Base-by-base conservation (phyloP, 2,888 invertebrate species). In the Lacanobia oleracea region DNA sequence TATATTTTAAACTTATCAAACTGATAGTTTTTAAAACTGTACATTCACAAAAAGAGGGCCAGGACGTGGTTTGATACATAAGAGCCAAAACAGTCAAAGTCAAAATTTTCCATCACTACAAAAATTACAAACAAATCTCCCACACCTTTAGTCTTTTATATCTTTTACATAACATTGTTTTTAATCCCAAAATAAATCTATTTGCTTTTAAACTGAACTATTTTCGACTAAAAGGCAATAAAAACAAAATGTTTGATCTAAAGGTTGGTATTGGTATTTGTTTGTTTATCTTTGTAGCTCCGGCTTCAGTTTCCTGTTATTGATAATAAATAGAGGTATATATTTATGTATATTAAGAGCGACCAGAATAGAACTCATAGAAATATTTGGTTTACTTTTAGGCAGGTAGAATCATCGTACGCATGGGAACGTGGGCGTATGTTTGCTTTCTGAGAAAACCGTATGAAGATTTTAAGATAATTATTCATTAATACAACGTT, bases 321-420 rank as follows among this genome's bases (percentile, higher is more conserved):
- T 59, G 59, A 64, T 21, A 56, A 64, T 72, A 71, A 48, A 57
- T 56, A 23, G 9, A 43, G 23, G 40, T 48, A 45, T 37, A 18
- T 23, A 16, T 27, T 14, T 16, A 8, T 54, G 14, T 27, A 54
- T 18, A 18, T 67, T 63, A 68, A 59, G 23, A 56, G 54, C 1
- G 43, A 48, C 70, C 2, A 62, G 27, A 77, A 81, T 80, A 77
- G 75, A 72, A 40, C 48, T 72, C 48, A 21, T 51, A 23, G 23
- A 64, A 70, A 72, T 78, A 64, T 74, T 65, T 54, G 48, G 70
- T 72, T 75, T 79, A 79, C 71, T 43, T 70, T 79, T 71, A 40
- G 50, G 60, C 63, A 54, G 67, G 33, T 37, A 27, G 54, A 71
- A 48, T 76, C 69, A 79, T 57, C 48, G 10, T 57, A 40, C 33